Conservation (phyloP, 2,113 vertebrate species). For the Ramphastos sulfuratus region DNA sequence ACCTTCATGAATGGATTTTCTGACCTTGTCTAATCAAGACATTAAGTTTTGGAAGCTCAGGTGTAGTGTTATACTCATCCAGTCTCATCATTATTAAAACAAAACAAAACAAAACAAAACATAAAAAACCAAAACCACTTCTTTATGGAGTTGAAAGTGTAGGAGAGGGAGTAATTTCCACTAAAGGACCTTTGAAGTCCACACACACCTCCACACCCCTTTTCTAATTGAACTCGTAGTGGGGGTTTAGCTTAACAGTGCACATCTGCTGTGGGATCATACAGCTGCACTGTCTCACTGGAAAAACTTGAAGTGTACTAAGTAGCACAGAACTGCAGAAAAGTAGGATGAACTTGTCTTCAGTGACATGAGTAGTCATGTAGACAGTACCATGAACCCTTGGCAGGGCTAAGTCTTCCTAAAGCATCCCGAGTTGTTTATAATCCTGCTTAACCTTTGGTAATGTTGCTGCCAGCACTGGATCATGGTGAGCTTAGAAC, state of each 20-base stretch:
- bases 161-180: background rate
- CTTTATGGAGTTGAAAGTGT: background rate
- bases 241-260: background rate
- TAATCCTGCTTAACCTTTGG: background rate
- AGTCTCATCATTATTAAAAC: background rate
- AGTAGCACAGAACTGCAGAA: background rate
- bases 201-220: accelerated
- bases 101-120: too few relatives aligned
- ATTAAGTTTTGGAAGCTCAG: background rate
- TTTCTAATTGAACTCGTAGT: background rate
- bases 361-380: background rate
- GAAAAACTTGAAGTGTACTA: background rate
- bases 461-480: background rate
- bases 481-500: background rate
- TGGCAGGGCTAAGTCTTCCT: background rate
- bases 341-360: background rate
- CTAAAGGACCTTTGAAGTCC: background rate
- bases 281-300: background rate
- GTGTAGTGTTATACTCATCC: background rate
- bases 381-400: background rate
- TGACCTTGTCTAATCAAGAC: accelerated
- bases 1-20: background rate
- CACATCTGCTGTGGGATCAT: background rate
- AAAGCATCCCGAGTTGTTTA: background rate
- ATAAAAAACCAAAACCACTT: background rate